These are phyloP conservation scores for Scolanthus callimorphus DNA, from an alignment of 92 coral and sea anemone species.

Conservation along the genomic window DNA sequence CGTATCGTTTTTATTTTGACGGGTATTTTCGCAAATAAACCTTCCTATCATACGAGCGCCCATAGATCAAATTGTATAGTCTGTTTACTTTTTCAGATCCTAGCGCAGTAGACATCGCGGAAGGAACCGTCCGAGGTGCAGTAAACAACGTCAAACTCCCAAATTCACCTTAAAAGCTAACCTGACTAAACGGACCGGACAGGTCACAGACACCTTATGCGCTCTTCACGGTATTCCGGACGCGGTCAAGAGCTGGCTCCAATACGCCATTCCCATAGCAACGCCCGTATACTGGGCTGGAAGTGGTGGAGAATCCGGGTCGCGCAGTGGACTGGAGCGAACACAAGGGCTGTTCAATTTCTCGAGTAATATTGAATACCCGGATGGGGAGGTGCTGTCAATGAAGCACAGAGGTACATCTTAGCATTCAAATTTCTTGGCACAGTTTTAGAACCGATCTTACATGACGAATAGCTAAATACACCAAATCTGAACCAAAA, in stretches of 20 bases:
- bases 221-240: constrained; percentile 58
- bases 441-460: too few relatives aligned
- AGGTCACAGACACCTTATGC: constrained; percentile 58
- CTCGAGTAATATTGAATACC: constrained; percentile 45
- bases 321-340: constrained; percentile 64
- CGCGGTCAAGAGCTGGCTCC: constrained; percentile 83
- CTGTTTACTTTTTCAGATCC: background rate
- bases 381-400: constrained; percentile 48
- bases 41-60: too few relatives aligned
- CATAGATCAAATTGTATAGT: too few relatives aligned
- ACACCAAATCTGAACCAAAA: too few relatives aligned
- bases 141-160: constrained; percentile 76
- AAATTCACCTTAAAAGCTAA: constrained; percentile 57
- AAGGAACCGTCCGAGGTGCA: constrained; percentile 63
- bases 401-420: constrained; percentile 48
- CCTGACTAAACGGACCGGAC: constrained; percentile 47
- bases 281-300: constrained; percentile 82
- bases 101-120: constrained; percentile 39
- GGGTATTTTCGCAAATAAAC: too few relatives aligned
- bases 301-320: constrained; percentile 60
- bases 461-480: too few relatives aligned
- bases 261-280: constrained; percentile 56
- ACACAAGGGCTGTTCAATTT: constrained; percentile 68
- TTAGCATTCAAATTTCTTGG: background rate
- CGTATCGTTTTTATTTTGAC: too few relatives aligned